phyloP scores from a whole-genome alignment of 2,888 invertebrate genomes.

The Colletes collaris region DNA sequence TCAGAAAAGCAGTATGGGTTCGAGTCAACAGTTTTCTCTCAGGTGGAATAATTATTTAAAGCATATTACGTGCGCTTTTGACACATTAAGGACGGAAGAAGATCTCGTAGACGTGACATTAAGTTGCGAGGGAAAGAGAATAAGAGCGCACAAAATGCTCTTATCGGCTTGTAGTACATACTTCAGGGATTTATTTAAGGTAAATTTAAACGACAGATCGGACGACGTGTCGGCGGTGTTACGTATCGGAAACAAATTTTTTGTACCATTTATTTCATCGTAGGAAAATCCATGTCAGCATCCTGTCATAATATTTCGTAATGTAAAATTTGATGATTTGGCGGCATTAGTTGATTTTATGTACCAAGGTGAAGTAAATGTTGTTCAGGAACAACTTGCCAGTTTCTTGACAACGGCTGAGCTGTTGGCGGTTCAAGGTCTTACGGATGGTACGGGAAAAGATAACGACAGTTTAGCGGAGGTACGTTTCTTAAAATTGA shows the following conservation, averaged over 20 bases:
- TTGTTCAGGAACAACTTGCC: slow-evolving; percentile 90
- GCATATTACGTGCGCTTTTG: slow-evolving; percentile 92
- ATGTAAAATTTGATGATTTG: slow-evolving; percentile 91
- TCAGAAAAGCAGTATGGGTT: slow-evolving; percentile 83
- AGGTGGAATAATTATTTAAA: slow-evolving; percentile 94
- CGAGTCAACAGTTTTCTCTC: slow-evolving; percentile 92
- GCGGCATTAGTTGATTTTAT: slow-evolving; percentile 92
- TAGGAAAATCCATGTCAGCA: slow-evolving; percentile 92
- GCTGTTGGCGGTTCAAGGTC: slow-evolving; percentile 89
- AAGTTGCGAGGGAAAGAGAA: slow-evolving; percentile 92
- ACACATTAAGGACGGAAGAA: slow-evolving; percentile 86
- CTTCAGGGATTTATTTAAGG: slow-evolving; percentile 86
- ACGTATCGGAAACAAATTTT: neutral
- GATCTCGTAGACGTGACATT: slow-evolving; percentile 92
- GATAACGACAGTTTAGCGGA: slow-evolving; percentile 79
- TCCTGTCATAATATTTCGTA: slow-evolving; percentile 91
- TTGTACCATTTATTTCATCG: slow-evolving; percentile 77
- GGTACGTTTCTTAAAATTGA: slow-evolving; percentile 60
- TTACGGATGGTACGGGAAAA: slow-evolving; percentile 86
- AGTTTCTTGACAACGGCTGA: slow-evolving; percentile 92
- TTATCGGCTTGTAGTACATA: slow-evolving; percentile 93
- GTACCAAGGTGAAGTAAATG: slow-evolving; percentile 93
- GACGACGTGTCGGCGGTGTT: neutral
- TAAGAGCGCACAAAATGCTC: slow-evolving; percentile 93
- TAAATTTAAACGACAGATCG: slow-evolving; percentile 48